These are phyloP conservation scores for Psittacula derbiana DNA, from an alignment of 2,797 vertebrate genomes.

Conservation along the genomic window DNA sequence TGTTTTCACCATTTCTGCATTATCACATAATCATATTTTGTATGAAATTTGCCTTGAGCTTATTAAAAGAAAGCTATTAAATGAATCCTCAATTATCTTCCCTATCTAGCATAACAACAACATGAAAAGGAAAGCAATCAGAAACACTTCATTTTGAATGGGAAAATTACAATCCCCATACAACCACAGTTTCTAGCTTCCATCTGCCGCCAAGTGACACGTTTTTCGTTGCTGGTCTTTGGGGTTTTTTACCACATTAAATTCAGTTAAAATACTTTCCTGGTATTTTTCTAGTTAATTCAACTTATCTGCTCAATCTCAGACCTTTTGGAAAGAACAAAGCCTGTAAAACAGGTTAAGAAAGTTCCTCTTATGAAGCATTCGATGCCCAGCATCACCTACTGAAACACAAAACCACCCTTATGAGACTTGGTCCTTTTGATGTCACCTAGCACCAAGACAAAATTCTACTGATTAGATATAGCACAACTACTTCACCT, in stretches of 20 bases:
- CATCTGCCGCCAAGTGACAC: background rate
- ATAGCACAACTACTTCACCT: background rate
- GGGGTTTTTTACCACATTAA: background rate
- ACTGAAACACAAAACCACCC: background rate
- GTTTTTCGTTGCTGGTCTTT: rapidly evolving
- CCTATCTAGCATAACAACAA: background rate
- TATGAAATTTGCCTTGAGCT: background rate
- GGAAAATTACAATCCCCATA: background rate
- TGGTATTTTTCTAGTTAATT: background rate
- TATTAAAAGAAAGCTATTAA: background rate
- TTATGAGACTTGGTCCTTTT: background rate
- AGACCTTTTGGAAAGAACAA: background rate
- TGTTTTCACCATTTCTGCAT: background rate
- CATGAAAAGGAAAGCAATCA: background rate
- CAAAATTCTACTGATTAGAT: background rate
- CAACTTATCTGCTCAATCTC: background rate
- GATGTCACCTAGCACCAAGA: background rate
- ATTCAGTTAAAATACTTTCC: background rate
- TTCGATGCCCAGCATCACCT: background rate
- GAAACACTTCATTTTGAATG: background rate
- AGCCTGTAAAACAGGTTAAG: background rate
- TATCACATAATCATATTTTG: background rate
- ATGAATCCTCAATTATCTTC: background rate
- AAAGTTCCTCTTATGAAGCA: background rate
- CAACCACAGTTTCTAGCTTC: background rate